These are phyloP conservation scores for Acropora yongei DNA, from an alignment of 64 coral and sea anemone genomes.

Conservation along the genomic window DNA sequence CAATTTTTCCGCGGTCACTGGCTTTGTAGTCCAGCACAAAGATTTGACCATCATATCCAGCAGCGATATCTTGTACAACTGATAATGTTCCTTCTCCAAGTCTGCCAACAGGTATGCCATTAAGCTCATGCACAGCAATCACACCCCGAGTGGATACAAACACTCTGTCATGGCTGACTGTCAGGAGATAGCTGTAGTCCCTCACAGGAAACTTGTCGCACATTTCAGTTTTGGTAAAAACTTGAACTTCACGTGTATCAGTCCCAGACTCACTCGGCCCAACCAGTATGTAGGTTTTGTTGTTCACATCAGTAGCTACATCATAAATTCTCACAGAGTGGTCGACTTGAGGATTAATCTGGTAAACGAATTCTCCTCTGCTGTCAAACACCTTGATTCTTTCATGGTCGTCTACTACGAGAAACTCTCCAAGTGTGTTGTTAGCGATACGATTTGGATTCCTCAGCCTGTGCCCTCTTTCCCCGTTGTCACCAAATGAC, in stretches of 20 bases:
- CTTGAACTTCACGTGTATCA: background rate
- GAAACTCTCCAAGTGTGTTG: background rate
- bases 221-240: background rate
- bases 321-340: background rate
- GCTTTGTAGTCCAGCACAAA: background rate
- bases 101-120: background rate
- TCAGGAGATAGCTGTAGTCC: background rate
- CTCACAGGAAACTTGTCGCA: background rate
- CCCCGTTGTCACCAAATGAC: background rate
- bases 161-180: background rate
- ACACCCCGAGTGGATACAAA: background rate
- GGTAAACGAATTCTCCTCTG: conserved; percentile 31
- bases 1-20: background rate
- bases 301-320: conserved; percentile 36
- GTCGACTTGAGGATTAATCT: background rate
- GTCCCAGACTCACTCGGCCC: no score
- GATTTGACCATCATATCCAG: background rate
- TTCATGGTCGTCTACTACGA: background rate
- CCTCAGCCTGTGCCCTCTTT: background rate
- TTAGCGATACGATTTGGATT: background rate
- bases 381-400: background rate
- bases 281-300: conserved; percentile 5
- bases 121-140: conserved; percentile 1
- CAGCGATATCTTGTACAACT: background rate
- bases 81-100: background rate